phyloP scores from a whole-genome alignment of 2,113 vertebrate species.

The Ochotona curzoniae region DNA sequence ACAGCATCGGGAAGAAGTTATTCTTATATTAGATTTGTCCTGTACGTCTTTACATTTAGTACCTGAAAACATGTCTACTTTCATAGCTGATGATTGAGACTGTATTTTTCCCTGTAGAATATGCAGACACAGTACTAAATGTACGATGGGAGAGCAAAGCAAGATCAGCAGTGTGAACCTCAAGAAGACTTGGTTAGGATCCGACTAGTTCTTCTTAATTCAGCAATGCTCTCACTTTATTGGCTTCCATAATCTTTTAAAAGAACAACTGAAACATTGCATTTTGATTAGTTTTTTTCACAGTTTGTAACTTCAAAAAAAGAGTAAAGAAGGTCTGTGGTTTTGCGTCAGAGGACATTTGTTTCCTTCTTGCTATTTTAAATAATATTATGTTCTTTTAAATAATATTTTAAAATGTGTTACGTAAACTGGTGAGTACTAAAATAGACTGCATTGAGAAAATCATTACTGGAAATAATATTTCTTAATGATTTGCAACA shows the following conservation, averaged over 20 bases:
- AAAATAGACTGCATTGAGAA: not conserved
- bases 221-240: constrained; percentile 76
- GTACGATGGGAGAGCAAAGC: constrained; percentile 73
- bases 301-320: constrained; percentile 72
- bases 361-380: constrained; percentile 53
- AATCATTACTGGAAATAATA: not conserved
- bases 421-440: not conserved
- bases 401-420: not conserved
- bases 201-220: constrained; percentile 72
- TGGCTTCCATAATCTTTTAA: constrained; percentile 76
- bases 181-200: constrained; percentile 75
- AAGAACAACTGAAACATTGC: constrained; percentile 78
- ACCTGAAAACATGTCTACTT: constrained; percentile 72
- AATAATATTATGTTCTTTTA: not conserved
- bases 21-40: constrained; percentile 74
- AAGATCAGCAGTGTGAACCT: constrained; percentile 79
- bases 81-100: constrained; percentile 56
- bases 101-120: constrained; percentile 47
- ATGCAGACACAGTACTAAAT: constrained; percentile 57
- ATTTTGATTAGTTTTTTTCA: constrained; percentile 84
- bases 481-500: not conserved
- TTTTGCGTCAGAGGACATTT: constrained; percentile 69
- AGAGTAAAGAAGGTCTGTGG: constrained; percentile 68
- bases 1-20: constrained; percentile 45
- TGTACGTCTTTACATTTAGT: constrained; percentile 74